Conservation (phyloP, 2,888 invertebrate species). For the Camponotus fellah region DNA sequence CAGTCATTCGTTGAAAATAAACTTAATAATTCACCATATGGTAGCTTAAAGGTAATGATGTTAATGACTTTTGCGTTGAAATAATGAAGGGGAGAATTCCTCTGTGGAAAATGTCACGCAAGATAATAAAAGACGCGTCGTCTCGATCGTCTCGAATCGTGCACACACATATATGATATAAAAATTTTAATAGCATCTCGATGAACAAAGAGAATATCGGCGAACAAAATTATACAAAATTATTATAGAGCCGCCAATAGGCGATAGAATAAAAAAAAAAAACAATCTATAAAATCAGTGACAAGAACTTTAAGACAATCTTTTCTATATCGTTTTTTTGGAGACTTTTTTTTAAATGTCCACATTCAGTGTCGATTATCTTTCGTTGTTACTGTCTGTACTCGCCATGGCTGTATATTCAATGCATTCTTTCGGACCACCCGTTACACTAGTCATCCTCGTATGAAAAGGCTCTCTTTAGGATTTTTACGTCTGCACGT, state of each 20-base stretch:
- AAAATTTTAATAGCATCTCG: slow-evolving; percentile 38
- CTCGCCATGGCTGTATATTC: slow-evolving; percentile 1
- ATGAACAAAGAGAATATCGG: slow-evolving; percentile 18
- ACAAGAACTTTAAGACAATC: slow-evolving; percentile 61
- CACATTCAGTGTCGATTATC: not conserved
- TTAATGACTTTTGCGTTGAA: slow-evolving; percentile 22
- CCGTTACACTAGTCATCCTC: slow-evolving; percentile 27
- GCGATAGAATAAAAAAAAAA: slow-evolving; percentile 67
- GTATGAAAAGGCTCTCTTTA: slow-evolving; percentile 43
- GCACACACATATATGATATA: slow-evolving; percentile 25
- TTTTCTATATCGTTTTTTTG: slow-evolving; percentile 21
- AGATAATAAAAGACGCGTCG: slow-evolving; percentile 32
- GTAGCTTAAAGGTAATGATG: slow-evolving; percentile 37
- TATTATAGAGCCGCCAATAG: slow-evolving; percentile 64
- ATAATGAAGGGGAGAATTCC: slow-evolving; percentile 10
- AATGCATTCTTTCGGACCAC: slow-evolving; percentile 34
- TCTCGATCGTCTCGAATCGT: slow-evolving; percentile 3
- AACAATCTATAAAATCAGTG: slow-evolving; percentile 64
- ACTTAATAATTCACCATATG: slow-evolving; percentile 39
- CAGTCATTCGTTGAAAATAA: slow-evolving; percentile 32
- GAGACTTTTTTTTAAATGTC: slow-evolving; percentile 22
- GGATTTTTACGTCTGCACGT: slow-evolving; percentile 42
- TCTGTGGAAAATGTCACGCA: slow-evolving; percentile 42
- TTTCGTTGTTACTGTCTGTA: slow-evolving; percentile 4
- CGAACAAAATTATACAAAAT: slow-evolving; percentile 56